A percentile compares a stretch with the other conserved stretches of the same genome.
phyloP scores from a whole-genome alignment of 2,888 invertebrate species.

The Agriopis marginaria region DNA sequence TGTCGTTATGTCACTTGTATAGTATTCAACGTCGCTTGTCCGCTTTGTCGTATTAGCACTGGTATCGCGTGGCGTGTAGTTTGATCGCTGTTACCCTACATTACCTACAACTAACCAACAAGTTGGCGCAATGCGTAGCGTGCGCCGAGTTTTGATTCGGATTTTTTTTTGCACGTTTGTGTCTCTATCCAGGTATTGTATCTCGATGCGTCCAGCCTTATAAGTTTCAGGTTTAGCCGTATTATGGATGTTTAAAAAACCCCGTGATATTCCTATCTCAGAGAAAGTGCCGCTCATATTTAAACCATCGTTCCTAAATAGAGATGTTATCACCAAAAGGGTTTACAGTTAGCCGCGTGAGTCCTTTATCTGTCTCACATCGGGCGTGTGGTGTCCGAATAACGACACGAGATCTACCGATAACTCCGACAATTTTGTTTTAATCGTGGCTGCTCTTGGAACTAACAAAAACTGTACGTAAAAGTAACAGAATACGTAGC shows the following conservation, averaged over 20 bases:
- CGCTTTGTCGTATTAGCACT: no score
- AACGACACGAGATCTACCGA: constrained; percentile 54
- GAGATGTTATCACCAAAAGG: constrained; percentile 64
- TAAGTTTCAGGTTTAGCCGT: background rate
- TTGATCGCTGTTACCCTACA: no score
- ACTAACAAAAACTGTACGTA: constrained; percentile 8
- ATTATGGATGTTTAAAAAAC: background rate
- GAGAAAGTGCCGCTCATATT: constrained; percentile 30
- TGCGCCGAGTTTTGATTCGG: no score
- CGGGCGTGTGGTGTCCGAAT: constrained; percentile 55
- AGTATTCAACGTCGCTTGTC: no score
- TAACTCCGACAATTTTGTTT: constrained; percentile 41
- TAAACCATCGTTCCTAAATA: constrained; percentile 52
- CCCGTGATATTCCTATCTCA: constrained; percentile 2
- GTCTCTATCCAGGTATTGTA: no score
- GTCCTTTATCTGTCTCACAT: constrained; percentile 65
- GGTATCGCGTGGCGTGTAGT: no score
- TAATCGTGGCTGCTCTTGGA: background rate
- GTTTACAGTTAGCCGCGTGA: constrained; percentile 59
- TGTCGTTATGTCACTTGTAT: no score
- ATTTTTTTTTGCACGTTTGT: no score
- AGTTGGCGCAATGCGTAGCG: no score
- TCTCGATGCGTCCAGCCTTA: no score
- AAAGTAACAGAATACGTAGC: constrained; percentile 24
- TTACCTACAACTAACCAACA: no score